Evolutionary conservation across 2,888 invertebrate genomes (phyloP).

Genomic region (Mimachlamys varia): DNA sequence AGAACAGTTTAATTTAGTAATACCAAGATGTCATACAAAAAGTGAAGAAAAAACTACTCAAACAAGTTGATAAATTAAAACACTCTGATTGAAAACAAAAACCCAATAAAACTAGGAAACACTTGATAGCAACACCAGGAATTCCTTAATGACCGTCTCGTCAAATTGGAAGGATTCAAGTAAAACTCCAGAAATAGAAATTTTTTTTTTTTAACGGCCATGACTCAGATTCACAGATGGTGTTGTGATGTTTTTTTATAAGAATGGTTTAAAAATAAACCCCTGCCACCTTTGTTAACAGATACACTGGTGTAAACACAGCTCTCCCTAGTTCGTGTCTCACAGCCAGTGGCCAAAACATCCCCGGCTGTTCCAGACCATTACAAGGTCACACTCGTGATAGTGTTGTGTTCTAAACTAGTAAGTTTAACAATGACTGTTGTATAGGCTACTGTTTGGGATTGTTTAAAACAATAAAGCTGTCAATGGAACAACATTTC

Average conservation of each 20-base stretch:
- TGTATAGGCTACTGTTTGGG: not conserved
- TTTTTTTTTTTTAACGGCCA: conserved; percentile 26
- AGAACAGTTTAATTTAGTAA: not conserved
- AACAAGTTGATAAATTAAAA: not conserved
- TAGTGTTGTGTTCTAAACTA: not conserved
- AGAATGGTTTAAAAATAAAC: conserved; percentile 28
- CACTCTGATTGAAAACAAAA: not conserved
- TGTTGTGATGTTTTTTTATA: conserved; percentile 24
- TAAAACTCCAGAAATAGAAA: conserved; percentile 12
- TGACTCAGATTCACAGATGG: conserved; percentile 25
- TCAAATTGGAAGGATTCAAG: not conserved
- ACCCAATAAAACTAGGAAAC: not conserved
- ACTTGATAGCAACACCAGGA: not conserved
- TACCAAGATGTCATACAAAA: not conserved
- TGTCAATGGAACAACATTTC: not conserved
- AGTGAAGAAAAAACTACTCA: not conserved
- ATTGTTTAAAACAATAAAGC: not conserved
- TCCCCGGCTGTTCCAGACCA: not conserved
- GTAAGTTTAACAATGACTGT: not conserved
- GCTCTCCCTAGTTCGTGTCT: not conserved
- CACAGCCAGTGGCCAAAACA: not conserved
- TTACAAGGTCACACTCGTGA: not conserved
- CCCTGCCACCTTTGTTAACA: not conserved
- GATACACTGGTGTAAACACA: not conserved
- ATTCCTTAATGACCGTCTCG: not conserved